Base-by-base conservation (phyloP, 1,140 invertebrate species). In the Teleopsis dalmanni region DNA sequence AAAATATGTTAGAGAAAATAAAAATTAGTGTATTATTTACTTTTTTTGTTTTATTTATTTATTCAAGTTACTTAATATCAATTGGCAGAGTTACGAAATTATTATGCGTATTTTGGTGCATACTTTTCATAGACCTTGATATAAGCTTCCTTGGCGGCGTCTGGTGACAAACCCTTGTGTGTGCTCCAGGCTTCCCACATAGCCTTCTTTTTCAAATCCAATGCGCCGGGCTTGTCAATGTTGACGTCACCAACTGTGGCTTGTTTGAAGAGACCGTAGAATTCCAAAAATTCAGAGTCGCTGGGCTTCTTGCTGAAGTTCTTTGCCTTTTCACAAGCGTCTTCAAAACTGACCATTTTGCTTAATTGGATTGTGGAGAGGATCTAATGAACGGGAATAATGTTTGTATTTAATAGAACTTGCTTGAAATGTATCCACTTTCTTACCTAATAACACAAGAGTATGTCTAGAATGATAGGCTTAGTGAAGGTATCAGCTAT, bases 161-260 rank as follows among this genome's bases (percentile, higher is more conserved):
- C 88, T 67, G 82, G 76, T 33, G 76, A 74, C 51, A 79, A 70
- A 55, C 93, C 92, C 73, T 92, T 94, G 67, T 81, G 85, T 8
- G 59, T 70, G 55, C 81, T 81, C 94, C 94, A 98, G 11, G 91
- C 81, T 60, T 96, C 87, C 88, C 92, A 97, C 72, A 98, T 98
- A 2, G 92, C 91, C 75, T 96, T 97, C 34, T 89, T 92, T 72
- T 92, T 95, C 49, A 96, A 79, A 74, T 97, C 93, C 22, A 46
- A 42, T 35, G 37, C 44, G 31, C 50, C 50, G 19, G 50, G 50
- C 22, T 47, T 46, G 2, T 47, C 44, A 22, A 51, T 33, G 43
- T 46, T 51, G 22, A 96, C 69, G 74, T 95, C 79, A n/a, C 91
- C 90, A 49, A 87, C 73, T 36, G 79, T 84, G 9, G 78, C 87